phyloP scores from a whole-genome alignment of 2,888 invertebrate genomes.

The Hypselothyrea guttata region DNA sequence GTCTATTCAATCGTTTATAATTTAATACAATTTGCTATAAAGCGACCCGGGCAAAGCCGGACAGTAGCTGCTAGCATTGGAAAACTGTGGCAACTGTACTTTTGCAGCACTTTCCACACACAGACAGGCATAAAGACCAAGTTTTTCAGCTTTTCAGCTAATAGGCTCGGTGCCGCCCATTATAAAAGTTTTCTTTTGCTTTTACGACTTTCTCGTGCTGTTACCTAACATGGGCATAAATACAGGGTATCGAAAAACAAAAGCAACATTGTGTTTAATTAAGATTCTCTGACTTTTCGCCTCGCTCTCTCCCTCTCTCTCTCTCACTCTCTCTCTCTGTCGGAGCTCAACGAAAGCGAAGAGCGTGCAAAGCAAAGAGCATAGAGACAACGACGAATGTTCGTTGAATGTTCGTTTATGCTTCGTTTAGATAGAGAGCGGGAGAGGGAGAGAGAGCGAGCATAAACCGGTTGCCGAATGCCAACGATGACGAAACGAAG shows the following conservation, averaged over 20 bases:
- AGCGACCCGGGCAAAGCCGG: too few species aligned
- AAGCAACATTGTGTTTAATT: too few species aligned
- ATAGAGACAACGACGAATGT: slow-evolving; percentile 14
- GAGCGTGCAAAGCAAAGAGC: background rate
- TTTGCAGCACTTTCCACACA: too few species aligned
- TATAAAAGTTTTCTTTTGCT: background rate
- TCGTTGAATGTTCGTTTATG: background rate
- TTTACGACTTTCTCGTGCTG: background rate
- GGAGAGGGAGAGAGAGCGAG: slow-evolving; percentile 18
- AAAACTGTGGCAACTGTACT: too few species aligned
- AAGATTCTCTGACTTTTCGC: too few species aligned
- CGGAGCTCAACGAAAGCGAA: background rate
- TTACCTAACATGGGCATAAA: background rate
- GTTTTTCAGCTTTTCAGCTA: slow-evolving; percentile 1
- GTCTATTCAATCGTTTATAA: too few species aligned
- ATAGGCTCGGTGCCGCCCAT: slow-evolving; percentile 13
- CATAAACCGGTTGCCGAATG: slow-evolving; percentile 47
- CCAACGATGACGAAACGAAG: slow-evolving; percentile 16
- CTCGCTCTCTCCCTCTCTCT: too few species aligned
- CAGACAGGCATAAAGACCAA: too few species aligned
- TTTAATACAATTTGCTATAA: too few species aligned
- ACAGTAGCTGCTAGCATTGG: too few species aligned
- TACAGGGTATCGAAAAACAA: too few species aligned
- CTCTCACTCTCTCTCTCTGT: slow-evolving; percentile 11
- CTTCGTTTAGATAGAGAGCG: slow-evolving; percentile 1